Evolutionary conservation across 1,140 invertebrate genomes (phyloP), one percentile per base, ranked within the genome.

Genomic region (Scaptodrosophila lebanonensis): DNA sequence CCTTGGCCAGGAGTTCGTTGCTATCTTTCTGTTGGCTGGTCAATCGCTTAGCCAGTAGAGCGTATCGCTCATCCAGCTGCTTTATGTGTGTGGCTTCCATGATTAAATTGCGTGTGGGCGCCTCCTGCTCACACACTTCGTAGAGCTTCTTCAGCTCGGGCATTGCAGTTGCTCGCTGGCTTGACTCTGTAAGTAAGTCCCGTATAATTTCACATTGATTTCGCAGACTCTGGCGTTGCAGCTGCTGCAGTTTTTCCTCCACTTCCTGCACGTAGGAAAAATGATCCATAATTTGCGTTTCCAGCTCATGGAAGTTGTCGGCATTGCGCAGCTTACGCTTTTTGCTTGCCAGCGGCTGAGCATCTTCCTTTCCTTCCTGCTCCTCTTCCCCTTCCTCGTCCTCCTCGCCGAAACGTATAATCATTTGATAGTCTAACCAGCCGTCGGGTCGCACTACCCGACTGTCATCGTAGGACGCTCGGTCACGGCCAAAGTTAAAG

Each of bases 351-450:
- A 83, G 38, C 4, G 62, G 58, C 3, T 70, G 53, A 1, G 36
- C 50, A 13, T 29, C 8, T 27, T 16, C 5, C 3, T 8, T 2
- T 32, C 29, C 17, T 36, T 16, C 15, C 0, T 45, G 9, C 11
- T 45, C 57, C 0, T 64, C 71, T 0, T 71, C 66, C 0, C 66
- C 50, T 1, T 49, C 36, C 3, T 69, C 76, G 6, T 79, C 72
- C 0, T 54, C 66, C 22, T 86, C 84, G 1, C 84, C 84, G 18
- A 86, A 86, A 3, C 76, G 65, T 2, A 86, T 86, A 6, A 86
- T 72, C 71, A 85, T 51, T 22, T 87, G 86, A 51, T 85, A 86
- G 33, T 87, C 86, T 17, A 60, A 43, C 86, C 86, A 87, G 5
- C 63, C 63, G 4, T 79, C 85, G 0, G 84, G 85, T 3, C 75